phyloP scores from a whole-genome alignment of 1,140 invertebrate species.

The Mactra quadrangularis region DNA sequence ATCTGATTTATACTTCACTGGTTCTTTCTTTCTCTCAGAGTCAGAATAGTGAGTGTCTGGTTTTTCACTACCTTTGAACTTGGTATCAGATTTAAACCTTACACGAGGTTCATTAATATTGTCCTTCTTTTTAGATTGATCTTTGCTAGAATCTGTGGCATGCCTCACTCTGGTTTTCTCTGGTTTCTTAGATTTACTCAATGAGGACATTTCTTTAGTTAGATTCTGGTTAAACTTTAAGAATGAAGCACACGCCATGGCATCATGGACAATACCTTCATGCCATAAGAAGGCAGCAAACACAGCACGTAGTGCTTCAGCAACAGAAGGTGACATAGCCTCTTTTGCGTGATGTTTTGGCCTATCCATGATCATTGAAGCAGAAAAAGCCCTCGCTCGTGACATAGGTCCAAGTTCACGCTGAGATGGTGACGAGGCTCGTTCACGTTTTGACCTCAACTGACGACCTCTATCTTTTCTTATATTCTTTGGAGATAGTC shows the following conservation, averaged over 20 bases:
- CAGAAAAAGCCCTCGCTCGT: conserved; percentile 94
- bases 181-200: conserved; percentile 70
- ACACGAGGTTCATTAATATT: conserved; percentile 80
- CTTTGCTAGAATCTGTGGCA: conserved; percentile 80
- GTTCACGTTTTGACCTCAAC: conserved; percentile 85
- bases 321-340: conserved; percentile 95
- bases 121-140: conserved; percentile 69
- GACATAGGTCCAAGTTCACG: conserved; percentile 86
- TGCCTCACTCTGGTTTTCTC: conserved; percentile 73
- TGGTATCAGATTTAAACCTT: conserved; percentile 76
- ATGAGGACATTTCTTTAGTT: conserved; percentile 81
- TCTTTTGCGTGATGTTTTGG: conserved; percentile 87
- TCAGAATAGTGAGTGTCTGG: conserved; percentile 57
- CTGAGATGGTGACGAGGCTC: conserved; percentile 87
- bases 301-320: conserved; percentile 95
- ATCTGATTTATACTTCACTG: conserved; percentile 77
- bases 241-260: conserved; percentile 98
- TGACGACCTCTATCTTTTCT: conserved; percentile 86
- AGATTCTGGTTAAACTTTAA: conserved; percentile 96
- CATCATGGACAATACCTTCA: conserved; percentile 98
- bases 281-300: conserved; percentile 99
- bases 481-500: conserved; percentile 87
- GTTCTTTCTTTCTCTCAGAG: conserved; percentile 57
- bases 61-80: conserved; percentile 54
- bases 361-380: conserved; percentile 73